Conservation (phyloP, 2,113 vertebrate species). For the western clawed frog (Xenopus tropicalis) region DNA sequence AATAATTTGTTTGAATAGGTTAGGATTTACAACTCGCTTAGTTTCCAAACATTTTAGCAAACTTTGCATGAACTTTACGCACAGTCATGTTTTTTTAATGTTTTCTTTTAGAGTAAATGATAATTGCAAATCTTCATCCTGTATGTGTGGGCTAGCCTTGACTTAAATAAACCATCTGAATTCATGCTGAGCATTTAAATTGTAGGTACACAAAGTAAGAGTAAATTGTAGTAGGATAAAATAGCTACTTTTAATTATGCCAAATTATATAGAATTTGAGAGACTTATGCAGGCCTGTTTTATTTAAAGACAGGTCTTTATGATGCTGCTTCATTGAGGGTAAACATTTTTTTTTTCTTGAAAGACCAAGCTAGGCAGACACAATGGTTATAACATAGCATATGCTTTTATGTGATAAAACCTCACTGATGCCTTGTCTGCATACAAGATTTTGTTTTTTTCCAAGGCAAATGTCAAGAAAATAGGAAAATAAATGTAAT, state of each 20-base stretch:
- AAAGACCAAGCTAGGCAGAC: conserved; percentile 44
- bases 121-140: conserved; percentile 64
- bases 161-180: conserved; percentile 65
- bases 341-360: conserved; percentile 45
- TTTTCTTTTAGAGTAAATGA: conserved; percentile 52
- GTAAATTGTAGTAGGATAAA: conserved; percentile 72
- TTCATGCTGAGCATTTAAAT: conserved; percentile 63
- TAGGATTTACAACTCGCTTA: conserved; percentile 11
- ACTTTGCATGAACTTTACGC: conserved; percentile 44
- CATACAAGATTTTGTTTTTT: too few species aligned
- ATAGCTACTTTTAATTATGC: conserved; percentile 73
- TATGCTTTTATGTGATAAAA: background rate
- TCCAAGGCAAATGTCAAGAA: too few species aligned
- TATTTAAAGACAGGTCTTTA: conserved; percentile 66
- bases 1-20: too few species aligned
- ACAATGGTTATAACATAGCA: background rate
- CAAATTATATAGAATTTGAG: conserved; percentile 76
- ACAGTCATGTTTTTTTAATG: conserved; percentile 43
- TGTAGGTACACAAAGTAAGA: conserved; percentile 63
- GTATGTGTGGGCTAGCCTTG: conserved; percentile 64
- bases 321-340: conserved; percentile 48
- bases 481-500: too few species aligned
- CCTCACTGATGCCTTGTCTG: too few species aligned
- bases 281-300: conserved; percentile 57
- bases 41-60: conserved; percentile 11